Percentiles rank a stretch among this genome's conserved stretches.
Conservation (phyloP, 2,888 invertebrate genomes). For the Cryptosula pallasiana region DNA sequence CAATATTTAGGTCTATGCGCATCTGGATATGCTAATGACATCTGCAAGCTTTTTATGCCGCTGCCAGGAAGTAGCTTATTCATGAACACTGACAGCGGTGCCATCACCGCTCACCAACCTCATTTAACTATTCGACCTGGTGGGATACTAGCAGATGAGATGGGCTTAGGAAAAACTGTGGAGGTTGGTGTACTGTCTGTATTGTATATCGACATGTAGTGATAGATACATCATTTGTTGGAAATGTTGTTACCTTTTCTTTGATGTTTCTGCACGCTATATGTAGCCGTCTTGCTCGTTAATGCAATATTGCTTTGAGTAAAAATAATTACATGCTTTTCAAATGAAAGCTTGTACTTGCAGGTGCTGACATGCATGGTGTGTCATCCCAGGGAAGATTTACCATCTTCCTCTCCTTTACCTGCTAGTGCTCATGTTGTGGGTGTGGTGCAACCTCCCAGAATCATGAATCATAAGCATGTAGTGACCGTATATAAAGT, state of each 20-base stretch:
- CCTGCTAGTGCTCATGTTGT: not conserved
- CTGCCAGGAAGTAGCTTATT: not conserved
- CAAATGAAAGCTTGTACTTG: not conserved
- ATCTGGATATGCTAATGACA: not conserved
- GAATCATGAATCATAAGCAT: not conserved
- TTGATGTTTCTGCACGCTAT: too few species aligned
- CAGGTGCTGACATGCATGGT: slow-evolving; percentile 18
- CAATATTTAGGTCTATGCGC: not conserved
- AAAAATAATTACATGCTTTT: not conserved
- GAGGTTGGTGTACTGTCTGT: slow-evolving; percentile 60
- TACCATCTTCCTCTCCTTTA: not conserved
- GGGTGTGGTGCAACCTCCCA: not conserved
- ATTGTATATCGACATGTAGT: too few species aligned
- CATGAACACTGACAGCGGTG: slow-evolving; percentile 31
- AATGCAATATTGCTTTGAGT: too few species aligned
- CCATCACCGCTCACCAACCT: slow-evolving; percentile 51
- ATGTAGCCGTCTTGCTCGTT: too few species aligned
- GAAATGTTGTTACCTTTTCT: too few species aligned
- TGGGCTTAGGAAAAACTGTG: slow-evolving; percentile 77
- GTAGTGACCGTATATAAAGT: too few species aligned
- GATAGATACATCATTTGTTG: too few species aligned
- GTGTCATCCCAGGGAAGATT: not conserved
- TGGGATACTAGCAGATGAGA: slow-evolving; percentile 74
- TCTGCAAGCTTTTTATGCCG: not conserved
- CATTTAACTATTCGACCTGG: slow-evolving; percentile 56